phyloP scores from a whole-genome alignment of 1,140 invertebrate species.

The Pteromalus puparum region DNA sequence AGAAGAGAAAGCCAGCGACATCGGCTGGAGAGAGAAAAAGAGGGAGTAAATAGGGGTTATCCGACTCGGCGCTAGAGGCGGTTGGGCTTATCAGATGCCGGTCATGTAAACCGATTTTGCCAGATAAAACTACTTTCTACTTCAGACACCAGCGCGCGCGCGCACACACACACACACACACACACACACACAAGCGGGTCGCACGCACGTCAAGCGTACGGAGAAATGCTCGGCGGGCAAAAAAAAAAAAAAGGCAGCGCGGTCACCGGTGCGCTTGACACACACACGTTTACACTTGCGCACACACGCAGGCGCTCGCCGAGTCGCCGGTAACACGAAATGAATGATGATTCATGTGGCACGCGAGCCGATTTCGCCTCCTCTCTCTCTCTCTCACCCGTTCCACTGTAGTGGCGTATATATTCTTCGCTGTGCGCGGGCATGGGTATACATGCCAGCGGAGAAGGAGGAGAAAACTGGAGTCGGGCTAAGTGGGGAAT shows the following conservation, averaged over 20 bases:
- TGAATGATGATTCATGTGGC: constrained; percentile 3
- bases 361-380: not conserved
- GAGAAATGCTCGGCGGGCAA: not conserved
- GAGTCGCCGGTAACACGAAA: not conserved
- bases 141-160: not conserved
- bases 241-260: not conserved
- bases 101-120: not conserved
- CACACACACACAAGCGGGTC: not conserved
- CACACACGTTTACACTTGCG: not conserved
- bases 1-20: not conserved
- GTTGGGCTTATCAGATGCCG: not conserved
- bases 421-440: no score
- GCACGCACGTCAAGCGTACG: no score
- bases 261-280: not conserved
- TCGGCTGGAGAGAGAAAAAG: not conserved
- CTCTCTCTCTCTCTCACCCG: not conserved
- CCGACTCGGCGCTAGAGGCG: not conserved
- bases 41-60: not conserved
- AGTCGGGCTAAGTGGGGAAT: not conserved
- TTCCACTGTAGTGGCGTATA: not conserved
- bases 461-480: not conserved
- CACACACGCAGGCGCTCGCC: not conserved
- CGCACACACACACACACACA: not conserved
- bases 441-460: no score
- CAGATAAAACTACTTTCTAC: not conserved